Evolutionary conservation across 2,113 vertebrate genomes (phyloP).

Genomic region (Scomber japonicus): DNA sequence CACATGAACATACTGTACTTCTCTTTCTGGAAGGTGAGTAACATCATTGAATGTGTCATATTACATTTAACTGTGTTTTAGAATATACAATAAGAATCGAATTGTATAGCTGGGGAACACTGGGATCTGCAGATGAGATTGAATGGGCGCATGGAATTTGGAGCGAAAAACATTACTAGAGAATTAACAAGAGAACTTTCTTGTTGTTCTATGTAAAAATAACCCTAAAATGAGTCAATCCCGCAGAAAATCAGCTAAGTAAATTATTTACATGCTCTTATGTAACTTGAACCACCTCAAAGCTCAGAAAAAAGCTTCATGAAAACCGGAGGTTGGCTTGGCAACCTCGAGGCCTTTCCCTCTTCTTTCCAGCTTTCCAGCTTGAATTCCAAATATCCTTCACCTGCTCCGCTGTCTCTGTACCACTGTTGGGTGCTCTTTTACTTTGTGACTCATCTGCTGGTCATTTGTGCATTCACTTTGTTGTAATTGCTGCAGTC

Average conservation of each 20-base stretch:
- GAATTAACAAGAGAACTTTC: too few species aligned
- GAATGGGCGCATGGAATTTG: neutral
- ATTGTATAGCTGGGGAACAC: neutral
- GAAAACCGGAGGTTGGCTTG: slow-evolving; percentile 7
- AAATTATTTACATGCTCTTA: neutral
- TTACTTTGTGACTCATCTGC: slow-evolving; percentile 79
- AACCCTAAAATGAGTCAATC: neutral
- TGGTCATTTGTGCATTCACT: slow-evolving; percentile 73
- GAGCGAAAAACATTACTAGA: neutral
- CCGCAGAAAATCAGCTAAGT: neutral
- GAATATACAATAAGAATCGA: neutral
- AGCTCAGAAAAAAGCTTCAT: neutral
- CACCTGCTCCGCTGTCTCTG: slow-evolving; percentile 64
- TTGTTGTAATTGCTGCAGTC: slow-evolving; percentile 77
- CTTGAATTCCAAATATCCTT: slow-evolving; percentile 47
- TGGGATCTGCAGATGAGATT: neutral
- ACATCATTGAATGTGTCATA: neutral
- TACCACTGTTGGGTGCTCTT: slow-evolving; percentile 19
- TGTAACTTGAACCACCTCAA: slow-evolving; percentile 6
- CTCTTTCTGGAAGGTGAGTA: neutral
- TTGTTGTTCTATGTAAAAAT: neutral
- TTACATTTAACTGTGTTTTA: neutral
- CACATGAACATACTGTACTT: neutral
- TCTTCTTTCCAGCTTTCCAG: slow-evolving; percentile 41
- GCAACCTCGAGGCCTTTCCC: slow-evolving; percentile 7